Percentiles rank a stretch among this genome's conserved stretches.
These are phyloP conservation scores for Psammodynastes pulverulentus DNA, from an alignment of 2,113 vertebrate species.

Conservation along the genomic window DNA sequence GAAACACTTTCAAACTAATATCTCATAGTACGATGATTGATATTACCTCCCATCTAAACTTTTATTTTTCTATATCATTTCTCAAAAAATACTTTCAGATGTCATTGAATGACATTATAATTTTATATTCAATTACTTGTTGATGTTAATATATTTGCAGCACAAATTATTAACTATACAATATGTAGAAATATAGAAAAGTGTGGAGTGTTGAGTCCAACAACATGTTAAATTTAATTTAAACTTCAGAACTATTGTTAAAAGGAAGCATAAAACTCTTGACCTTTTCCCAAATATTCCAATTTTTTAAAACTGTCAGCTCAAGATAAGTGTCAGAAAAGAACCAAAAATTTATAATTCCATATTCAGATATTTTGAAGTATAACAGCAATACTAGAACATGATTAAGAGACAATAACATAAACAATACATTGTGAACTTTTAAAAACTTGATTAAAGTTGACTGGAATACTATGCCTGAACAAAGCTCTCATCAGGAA, in stretches of 20 bases:
- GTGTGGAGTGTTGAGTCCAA: not conserved
- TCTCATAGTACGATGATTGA: not conserved
- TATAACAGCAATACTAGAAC: constrained; percentile 36
- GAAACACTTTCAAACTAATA: not conserved
- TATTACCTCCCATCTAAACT: not conserved
- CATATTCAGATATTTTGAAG: constrained; percentile 39
- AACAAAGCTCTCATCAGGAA: constrained; percentile 54
- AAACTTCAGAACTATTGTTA: constrained; percentile 29
- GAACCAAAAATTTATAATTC: constrained; percentile 52
- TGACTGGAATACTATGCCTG: constrained; percentile 52
- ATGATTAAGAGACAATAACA: constrained; percentile 48
- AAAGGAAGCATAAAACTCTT: constrained; percentile 35
- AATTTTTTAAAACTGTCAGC: not conserved
- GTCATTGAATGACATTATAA: not conserved
- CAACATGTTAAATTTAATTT: constrained; percentile 40
- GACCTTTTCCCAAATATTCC: constrained; percentile 28
- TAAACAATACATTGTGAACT: constrained; percentile 41
- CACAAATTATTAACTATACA: not conserved
- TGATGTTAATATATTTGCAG: not conserved
- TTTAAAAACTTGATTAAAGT: constrained; percentile 45
- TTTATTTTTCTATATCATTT: not conserved
- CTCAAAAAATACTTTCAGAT: not conserved
- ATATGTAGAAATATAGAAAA: not conserved
- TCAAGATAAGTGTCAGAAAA: constrained; percentile 51
- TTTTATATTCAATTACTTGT: not conserved